Conservation (phyloP, 1,140 invertebrate species). For the Drosophila funebris region DNA sequence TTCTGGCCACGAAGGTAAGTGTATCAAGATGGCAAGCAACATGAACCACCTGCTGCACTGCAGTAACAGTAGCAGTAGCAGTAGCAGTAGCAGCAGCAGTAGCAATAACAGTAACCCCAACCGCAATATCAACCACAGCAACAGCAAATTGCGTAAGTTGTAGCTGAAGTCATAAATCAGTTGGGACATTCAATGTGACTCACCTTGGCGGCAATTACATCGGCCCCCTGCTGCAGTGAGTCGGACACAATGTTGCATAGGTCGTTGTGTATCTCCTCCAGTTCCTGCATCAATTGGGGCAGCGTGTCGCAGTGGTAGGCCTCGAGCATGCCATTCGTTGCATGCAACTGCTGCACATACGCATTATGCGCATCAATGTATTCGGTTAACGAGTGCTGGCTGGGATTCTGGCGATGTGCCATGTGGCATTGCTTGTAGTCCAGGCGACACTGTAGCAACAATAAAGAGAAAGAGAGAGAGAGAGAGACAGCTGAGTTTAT, state of each 20-base stretch:
- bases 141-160: slow-evolving; percentile 8
- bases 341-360: slow-evolving; percentile 95
- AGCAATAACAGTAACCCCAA: background rate
- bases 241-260: slow-evolving; percentile 91
- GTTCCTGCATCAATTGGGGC: slow-evolving; percentile 92
- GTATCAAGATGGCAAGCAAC: slow-evolving; percentile 10
- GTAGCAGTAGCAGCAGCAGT: background rate
- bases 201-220: slow-evolving; percentile 92
- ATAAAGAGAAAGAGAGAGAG: background rate
- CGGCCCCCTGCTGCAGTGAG: slow-evolving; percentile 91
- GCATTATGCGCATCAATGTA: slow-evolving; percentile 97
- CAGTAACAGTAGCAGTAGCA: background rate
- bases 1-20: background rate
- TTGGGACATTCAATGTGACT: slow-evolving; percentile 66
- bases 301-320: slow-evolving; percentile 89
- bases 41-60: slow-evolving; percentile 15
- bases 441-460: slow-evolving; percentile 88
- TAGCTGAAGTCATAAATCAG: slow-evolving; percentile 16
- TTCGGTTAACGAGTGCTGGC: slow-evolving; percentile 88
- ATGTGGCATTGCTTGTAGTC: slow-evolving; percentile 94
- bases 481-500: background rate
- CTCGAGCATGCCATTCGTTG: slow-evolving; percentile 94
- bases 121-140: background rate
- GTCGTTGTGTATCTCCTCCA: slow-evolving; percentile 94
- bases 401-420: slow-evolving; percentile 88